Conservation (phyloP, 2,797 vertebrate species). For the Parambassis ranga region DNA sequence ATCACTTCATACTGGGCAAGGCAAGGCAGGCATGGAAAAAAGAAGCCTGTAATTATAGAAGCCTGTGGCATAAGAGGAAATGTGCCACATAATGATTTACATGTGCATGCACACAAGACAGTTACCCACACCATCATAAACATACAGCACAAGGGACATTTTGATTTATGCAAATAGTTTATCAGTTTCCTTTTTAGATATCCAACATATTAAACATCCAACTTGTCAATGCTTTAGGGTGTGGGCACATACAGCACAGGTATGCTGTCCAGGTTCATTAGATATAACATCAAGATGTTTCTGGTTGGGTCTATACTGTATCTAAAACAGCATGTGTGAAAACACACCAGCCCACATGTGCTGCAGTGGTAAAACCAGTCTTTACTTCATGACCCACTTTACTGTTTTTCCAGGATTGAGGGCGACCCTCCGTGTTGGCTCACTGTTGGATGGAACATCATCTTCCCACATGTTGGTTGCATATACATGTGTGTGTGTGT, state of each 20-base stretch:
- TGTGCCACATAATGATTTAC: slow-evolving; percentile 54
- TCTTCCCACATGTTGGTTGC: slow-evolving; percentile 35
- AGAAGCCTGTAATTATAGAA: slow-evolving; percentile 59
- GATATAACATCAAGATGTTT: not conserved
- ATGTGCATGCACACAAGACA: slow-evolving; percentile 27
- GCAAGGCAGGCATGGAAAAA: slow-evolving; percentile 38
- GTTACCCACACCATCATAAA: slow-evolving; percentile 4
- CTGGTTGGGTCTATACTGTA: not conserved
- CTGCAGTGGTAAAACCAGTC: slow-evolving; percentile 21
- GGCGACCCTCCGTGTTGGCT: slow-evolving; percentile 16
- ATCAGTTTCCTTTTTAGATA: not conserved
- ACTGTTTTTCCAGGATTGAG: slow-evolving; percentile 51
- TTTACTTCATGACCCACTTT: slow-evolving; percentile 42
- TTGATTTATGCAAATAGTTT: not conserved
- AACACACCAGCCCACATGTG: slow-evolving; percentile 28
- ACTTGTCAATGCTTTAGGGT: too few relatives aligned
- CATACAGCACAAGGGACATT: not conserved
- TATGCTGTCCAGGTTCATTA: not conserved
- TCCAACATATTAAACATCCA: too few relatives aligned
- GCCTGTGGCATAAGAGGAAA: slow-evolving; percentile 58
- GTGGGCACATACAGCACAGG: not conserved
- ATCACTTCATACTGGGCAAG: slow-evolving; percentile 47
- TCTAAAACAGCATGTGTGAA: slow-evolving; percentile 3
- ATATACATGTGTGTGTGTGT: not conserved
- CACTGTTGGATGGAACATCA: slow-evolving; percentile 29